Evolutionary conservation across 1,140 invertebrate species (phyloP), one percentile per base, ranked within the genome.

Genomic region (Aphelenchoides fujianensis): DNA sequence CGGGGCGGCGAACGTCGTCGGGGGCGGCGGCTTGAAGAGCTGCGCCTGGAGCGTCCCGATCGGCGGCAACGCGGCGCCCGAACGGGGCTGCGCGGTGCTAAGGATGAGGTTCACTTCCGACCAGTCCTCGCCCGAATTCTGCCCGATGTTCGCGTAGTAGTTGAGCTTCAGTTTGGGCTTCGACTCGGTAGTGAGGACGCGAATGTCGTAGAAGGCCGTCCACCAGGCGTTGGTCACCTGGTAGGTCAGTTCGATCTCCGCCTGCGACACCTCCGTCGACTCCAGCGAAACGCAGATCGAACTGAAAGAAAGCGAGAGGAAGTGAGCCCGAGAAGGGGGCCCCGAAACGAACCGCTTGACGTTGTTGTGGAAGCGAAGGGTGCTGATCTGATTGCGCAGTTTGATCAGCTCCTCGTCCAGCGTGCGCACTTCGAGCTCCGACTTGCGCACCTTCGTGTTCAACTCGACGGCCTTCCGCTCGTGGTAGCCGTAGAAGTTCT

Each of bases 61-160:
- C 3, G 75, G 74, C 7, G 86, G 86, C 19, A 86, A 76, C 52
- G 71, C 77, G 5, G 85, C 86, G n/a, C 85, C 86, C 31, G 85
- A 68, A 63, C 83, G 80, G 3, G 86, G 86, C 53, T 72, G 71
- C 30, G 85, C 85, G 23, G 86, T 86, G 16, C 83, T 85, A 27
- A 86, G 73, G 48, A 73, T 76, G 19, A 86, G 19, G 57, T 82
- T 79, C 16, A 81, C 79, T 59, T 86, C 79, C 16, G 34, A 78
- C 86, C 86, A 86, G 68, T 87, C 85, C 73, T 86, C 86, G 7
- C 82, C 84, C 41, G 85, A 85, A 2, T 70, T 67, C 71, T 86
- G 86, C 30, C 71, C 57, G 52, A 86, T 83, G 30, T 84, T 66
- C 9, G 85, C 86, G 69, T 79, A 86, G 70, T 87, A 86, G 16